Evolutionary conservation across 53 echinoderm and acorn worm genomes (phyloP).

Genomic region (Actinopyga echinites): DNA sequence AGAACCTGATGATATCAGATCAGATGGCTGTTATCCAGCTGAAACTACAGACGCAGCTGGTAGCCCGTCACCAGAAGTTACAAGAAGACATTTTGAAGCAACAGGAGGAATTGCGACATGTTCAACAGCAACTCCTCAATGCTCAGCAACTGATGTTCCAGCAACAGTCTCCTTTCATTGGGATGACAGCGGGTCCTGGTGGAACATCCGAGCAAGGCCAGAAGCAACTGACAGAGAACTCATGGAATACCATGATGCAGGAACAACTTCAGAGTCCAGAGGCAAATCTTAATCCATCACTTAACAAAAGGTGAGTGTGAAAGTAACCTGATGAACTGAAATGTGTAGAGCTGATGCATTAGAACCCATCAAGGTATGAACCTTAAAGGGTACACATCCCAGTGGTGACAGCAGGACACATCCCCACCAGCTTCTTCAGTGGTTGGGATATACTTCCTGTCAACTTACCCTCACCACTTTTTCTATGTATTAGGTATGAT

Average conservation of each 20-base stretch:
- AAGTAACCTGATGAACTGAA: too few species aligned
- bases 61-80: constrained; percentile 81
- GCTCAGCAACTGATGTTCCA: constrained; percentile 90
- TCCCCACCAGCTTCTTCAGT: too few species aligned
- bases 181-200: not conserved
- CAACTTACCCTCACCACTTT: too few species aligned
- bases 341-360: not conserved
- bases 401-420: too few species aligned
- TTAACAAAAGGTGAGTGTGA: not conserved
- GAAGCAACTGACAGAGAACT: not conserved
- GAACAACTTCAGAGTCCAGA: not conserved
- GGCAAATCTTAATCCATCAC: not conserved
- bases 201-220: not conserved
- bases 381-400: too few species aligned
- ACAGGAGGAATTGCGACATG: constrained; percentile 85
- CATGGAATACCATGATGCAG: not conserved
- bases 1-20: not conserved
- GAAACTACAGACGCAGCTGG: constrained; percentile 91
- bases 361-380: too few species aligned
- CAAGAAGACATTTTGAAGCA: constrained; percentile 88
- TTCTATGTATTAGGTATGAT: too few species aligned
- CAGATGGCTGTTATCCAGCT: constrained; percentile 75
- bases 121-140: constrained; percentile 85
- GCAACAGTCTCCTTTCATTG: constrained; percentile 62
- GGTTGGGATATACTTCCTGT: too few species aligned